Percentiles rank a stretch among this genome's conserved stretches.
Conservation (phyloP, 2,888 invertebrate genomes). For the Orthosia gothica region DNA sequence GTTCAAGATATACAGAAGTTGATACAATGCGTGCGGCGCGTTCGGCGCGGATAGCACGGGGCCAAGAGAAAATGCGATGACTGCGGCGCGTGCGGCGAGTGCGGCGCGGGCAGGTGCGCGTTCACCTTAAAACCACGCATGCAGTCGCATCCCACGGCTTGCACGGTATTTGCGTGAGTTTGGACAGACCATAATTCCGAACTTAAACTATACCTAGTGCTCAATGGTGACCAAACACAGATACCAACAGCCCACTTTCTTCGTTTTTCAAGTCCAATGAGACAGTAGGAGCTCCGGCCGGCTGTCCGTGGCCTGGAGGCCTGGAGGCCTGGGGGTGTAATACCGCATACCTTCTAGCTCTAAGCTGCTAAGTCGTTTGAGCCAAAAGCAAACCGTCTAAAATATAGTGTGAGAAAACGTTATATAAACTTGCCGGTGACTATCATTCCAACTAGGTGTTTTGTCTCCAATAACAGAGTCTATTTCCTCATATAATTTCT, state of each 20-base stretch:
- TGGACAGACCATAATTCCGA: too few species aligned
- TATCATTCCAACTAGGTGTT: conserved; percentile 82
- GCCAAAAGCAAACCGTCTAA: not conserved
- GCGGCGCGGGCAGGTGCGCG: too few species aligned
- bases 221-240: too few species aligned
- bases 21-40: too few species aligned
- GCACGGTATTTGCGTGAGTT: too few species aligned
- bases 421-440: conserved; percentile 73
- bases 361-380: not conserved
- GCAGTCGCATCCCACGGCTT: not conserved
- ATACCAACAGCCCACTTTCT: not conserved
- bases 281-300: too few species aligned
- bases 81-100: too few species aligned
- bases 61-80: too few species aligned
- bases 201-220: too few species aligned
- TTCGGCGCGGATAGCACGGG: too few species aligned
- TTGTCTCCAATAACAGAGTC: conserved; percentile 88
- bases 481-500: conserved; percentile 92
- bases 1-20: too few species aligned
- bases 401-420: not conserved
- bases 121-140: too few species aligned
- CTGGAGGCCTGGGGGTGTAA: not conserved
- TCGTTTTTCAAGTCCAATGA: not conserved
- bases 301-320: not conserved
- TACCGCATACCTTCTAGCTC: not conserved